Conservation (phyloP, 2,113 vertebrate genomes). For the Rhagologus leucostigma region DNA sequence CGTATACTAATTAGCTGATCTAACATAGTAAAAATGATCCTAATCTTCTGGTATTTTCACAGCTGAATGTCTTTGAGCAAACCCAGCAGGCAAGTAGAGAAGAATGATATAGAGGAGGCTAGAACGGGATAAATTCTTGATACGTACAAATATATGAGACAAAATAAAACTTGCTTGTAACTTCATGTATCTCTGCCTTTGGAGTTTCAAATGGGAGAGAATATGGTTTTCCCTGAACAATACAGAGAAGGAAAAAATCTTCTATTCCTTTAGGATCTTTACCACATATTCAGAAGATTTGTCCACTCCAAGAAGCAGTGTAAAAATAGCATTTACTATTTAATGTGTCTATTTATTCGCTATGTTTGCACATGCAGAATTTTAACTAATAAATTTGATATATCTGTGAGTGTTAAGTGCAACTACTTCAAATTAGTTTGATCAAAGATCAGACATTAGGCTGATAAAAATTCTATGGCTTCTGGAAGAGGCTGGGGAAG, state of each 20-base stretch:
- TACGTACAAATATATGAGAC: background rate
- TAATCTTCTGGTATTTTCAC: background rate
- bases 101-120: background rate
- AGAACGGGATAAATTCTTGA: background rate
- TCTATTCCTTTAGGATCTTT: conserved; percentile 7
- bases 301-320: background rate
- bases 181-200: background rate
- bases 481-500: conserved; percentile 1
- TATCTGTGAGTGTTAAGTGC: conserved; percentile 50
- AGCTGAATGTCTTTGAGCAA: background rate
- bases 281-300: conserved; percentile 42
- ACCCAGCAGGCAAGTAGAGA: background rate
- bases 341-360: conserved; percentile 60
- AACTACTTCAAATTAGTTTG: conserved; percentile 71
- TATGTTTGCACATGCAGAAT: conserved; percentile 23
- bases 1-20: background rate
- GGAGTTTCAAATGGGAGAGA: background rate
- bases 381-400: conserved; percentile 67
- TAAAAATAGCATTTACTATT: conserved; percentile 57
- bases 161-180: background rate
- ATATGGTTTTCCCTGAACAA: background rate
- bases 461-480: conserved; percentile 67
- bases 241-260: background rate
- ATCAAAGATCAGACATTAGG: conserved; percentile 61
- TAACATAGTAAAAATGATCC: background rate